A percentile compares a stretch with the other conserved stretches of the same genome.
phyloP scores from a whole-genome alignment of 1,140 invertebrate species.

The Archivesica marissinica region DNA sequence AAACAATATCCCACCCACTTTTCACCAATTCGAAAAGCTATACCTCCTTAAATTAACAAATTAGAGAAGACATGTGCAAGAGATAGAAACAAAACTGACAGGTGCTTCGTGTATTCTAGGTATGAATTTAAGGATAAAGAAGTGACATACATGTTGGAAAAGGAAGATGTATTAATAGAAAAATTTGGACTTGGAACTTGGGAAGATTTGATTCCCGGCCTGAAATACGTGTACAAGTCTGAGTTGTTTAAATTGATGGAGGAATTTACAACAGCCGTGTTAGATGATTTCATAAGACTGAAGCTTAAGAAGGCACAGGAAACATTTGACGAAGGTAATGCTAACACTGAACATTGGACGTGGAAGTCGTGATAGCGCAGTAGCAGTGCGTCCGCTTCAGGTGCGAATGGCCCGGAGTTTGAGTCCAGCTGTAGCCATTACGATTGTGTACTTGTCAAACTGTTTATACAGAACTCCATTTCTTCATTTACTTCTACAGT shows the following conservation, averaged over 20 bases:
- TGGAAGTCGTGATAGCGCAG: too few species aligned
- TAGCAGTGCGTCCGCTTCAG: too few species aligned
- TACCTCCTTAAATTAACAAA: neutral
- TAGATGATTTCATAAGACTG: neutral
- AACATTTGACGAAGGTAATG: slow-evolving; percentile 28
- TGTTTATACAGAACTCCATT: too few species aligned
- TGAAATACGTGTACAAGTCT: slow-evolving; percentile 30
- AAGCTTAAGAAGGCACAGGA: neutral
- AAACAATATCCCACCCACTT: too few species aligned
- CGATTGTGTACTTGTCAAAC: too few species aligned
- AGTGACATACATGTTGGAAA: neutral
- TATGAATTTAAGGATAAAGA: slow-evolving; percentile 24
- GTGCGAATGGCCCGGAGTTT: too few species aligned
- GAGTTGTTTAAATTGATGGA: neutral
- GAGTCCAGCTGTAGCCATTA: too few species aligned
- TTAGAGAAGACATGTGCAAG: too few species aligned
- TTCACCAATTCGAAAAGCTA: too few species aligned
- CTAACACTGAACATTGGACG: too few species aligned
- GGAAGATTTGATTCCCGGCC: slow-evolving; percentile 14
- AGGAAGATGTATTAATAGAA: neutral
- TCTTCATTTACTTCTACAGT: too few species aligned
- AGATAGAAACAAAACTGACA: too few species aligned
- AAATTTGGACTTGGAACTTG: neutral
- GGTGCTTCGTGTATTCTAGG: neutral
- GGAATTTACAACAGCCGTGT: neutral